A percentile compares a stretch with the other conserved stretches of the same genome.
Conservation (phyloP, 2,113 vertebrate species). For the Zosterops pallidus region DNA sequence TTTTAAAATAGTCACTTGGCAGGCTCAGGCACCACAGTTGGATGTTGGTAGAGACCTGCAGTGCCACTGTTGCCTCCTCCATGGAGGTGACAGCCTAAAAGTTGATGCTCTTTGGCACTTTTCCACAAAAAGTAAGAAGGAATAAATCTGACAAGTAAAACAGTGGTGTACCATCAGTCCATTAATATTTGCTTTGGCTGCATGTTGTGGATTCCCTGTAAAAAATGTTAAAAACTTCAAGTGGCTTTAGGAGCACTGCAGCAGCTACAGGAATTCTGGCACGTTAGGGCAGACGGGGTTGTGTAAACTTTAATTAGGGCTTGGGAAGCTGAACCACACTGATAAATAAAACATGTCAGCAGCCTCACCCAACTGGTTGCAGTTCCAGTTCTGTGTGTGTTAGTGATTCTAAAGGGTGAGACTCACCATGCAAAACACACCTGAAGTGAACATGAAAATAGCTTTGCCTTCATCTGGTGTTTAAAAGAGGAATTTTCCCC, state of each 20-base stretch:
- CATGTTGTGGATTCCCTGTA: background rate
- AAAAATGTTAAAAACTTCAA: background rate
- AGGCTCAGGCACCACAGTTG: accelerated
- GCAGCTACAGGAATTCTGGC: background rate
- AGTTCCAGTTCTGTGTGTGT: background rate
- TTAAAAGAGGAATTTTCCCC: conserved; percentile 6
- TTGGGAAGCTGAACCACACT: background rate
- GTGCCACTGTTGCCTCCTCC: accelerated
- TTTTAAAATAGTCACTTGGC: background rate
- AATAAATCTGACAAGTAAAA: background rate
- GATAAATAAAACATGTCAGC: background rate
- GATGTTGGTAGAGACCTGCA: background rate
- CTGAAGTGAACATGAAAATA: background rate
- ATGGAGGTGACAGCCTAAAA: background rate
- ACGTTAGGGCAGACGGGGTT: background rate
- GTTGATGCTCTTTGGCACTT: background rate
- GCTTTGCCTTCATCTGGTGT: background rate
- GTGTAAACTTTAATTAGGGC: background rate
- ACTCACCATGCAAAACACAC: background rate
- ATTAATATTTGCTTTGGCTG: background rate
- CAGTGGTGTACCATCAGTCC: background rate
- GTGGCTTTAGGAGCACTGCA: background rate
- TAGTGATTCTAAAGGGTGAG: conserved; percentile 1
- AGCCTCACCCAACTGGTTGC: background rate
- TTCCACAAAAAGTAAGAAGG: background rate